These are phyloP conservation scores for Cyprinella venusta DNA, from an alignment of 2,797 vertebrate species.

Conservation along the genomic window DNA sequence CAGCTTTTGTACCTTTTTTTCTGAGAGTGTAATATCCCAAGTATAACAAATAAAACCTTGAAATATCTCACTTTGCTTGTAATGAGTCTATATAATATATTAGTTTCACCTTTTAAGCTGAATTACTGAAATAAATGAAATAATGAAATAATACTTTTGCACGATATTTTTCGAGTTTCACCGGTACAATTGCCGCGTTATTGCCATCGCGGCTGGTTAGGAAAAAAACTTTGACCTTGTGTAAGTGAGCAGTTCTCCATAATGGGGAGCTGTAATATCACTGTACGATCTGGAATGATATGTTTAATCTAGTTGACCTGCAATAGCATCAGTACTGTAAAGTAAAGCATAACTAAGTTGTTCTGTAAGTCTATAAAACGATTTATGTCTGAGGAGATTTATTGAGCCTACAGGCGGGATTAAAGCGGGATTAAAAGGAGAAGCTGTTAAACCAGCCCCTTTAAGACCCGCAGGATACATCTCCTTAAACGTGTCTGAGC, in stretches of 20 bases:
- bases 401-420: constrained; percentile 60
- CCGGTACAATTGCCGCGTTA: too few species aligned
- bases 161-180: too few species aligned
- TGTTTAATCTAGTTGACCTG: constrained; percentile 24
- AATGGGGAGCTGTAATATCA: neutral
- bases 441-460: constrained; percentile 70
- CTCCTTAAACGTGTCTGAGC: constrained; percentile 57
- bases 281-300: neutral
- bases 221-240: too few species aligned
- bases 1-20: too few species aligned
- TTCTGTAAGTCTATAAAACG: constrained; percentile 31
- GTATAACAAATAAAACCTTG: too few species aligned
- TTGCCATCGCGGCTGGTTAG: too few species aligned
- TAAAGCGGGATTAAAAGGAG: constrained; percentile 67
- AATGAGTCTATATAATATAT: too few species aligned
- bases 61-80: too few species aligned
- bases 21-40: too few species aligned
- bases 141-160: too few species aligned
- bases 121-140: too few species aligned
- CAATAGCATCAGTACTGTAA: constrained; percentile 19
- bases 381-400: constrained; percentile 65
- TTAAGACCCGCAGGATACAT: constrained; percentile 59
- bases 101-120: too few species aligned
- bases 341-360: constrained; percentile 35
- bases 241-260: neutral